A percentile compares a stretch with the other conserved stretches of the same genome.
These are phyloP conservation scores for Tachystola acroxantha DNA, from an alignment of 2,888 invertebrate genomes.

Conservation along the genomic window DNA sequence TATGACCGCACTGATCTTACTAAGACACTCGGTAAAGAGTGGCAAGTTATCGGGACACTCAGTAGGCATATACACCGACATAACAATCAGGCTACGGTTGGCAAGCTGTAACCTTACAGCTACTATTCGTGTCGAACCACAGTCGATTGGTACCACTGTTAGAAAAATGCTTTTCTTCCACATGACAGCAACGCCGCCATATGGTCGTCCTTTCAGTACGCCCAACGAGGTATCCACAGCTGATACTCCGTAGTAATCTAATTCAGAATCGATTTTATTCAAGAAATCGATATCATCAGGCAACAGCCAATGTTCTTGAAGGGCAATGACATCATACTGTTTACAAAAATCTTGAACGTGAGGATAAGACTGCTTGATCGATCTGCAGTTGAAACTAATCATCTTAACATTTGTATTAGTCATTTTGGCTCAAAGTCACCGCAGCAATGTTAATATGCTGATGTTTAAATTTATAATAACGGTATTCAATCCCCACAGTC, in stretches of 20 bases:
- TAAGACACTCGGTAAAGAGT: conserved; percentile 3
- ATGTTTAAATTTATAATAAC: too few species aligned
- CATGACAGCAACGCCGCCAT: conserved; percentile 1
- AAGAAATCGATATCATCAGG: conserved; percentile 1
- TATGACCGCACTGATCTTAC: conserved; percentile 1
- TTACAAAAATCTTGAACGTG: too few species aligned
- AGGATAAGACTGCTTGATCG: too few species aligned
- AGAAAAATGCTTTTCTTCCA: neutral
- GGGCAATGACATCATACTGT: too few species aligned
- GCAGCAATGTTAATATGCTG: too few species aligned
- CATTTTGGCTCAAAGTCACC: too few species aligned
- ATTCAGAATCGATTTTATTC: neutral
- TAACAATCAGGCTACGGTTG: neutral
- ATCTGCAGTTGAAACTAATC: too few species aligned
- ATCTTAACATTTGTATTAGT: too few species aligned
- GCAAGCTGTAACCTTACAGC: too few species aligned
- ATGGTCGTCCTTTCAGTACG: conserved; percentile 1
- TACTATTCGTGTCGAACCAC: neutral
- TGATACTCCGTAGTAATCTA: neutral
- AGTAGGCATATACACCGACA: conserved; percentile 7
- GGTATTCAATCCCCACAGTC: too few species aligned
- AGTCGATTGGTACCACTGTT: neutral
- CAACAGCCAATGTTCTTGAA: conserved; percentile 4
- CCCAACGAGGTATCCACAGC: conserved; percentile 1
- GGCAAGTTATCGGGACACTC: neutral